Evolutionary conservation across 2,113 vertebrate species (phyloP).

Genomic region (Okapia johnstoni): DNA sequence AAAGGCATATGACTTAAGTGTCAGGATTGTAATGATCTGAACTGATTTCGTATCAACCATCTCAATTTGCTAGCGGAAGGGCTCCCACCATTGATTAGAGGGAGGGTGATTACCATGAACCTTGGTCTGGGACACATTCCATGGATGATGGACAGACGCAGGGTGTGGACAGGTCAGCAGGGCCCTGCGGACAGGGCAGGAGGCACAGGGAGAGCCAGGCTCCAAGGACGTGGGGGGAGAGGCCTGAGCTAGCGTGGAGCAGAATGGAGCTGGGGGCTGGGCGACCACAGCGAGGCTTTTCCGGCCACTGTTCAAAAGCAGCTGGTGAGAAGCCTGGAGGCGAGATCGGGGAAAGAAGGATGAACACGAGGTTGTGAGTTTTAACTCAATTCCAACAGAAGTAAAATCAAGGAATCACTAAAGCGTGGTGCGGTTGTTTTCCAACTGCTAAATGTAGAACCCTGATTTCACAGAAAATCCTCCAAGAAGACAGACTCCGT

Average conservation of each 20-base stretch:
- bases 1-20: not conserved
- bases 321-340: not conserved
- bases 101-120: accelerated
- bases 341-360: accelerated
- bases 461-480: not conserved
- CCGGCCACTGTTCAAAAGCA: not conserved
- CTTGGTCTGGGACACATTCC: accelerated
- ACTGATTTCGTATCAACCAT: accelerated
- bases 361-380: too few species aligned
- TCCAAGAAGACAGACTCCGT: not conserved
- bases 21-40: not conserved
- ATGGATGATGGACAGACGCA: accelerated
- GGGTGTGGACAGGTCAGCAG: accelerated
- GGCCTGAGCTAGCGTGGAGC: not conserved
- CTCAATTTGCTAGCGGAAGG: not conserved
- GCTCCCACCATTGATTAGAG: too few species aligned
- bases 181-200: too few species aligned
- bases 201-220: not conserved
- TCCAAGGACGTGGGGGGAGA: accelerated
- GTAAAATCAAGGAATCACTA: not conserved
- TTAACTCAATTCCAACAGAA: not conserved
- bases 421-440: accelerated
- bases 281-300: not conserved
- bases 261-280: too few species aligned
- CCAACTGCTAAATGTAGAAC: not conserved